These are phyloP conservation scores for Monochamus alternatus DNA, from an alignment of 2,888 invertebrate species.

Conservation along the genomic window DNA sequence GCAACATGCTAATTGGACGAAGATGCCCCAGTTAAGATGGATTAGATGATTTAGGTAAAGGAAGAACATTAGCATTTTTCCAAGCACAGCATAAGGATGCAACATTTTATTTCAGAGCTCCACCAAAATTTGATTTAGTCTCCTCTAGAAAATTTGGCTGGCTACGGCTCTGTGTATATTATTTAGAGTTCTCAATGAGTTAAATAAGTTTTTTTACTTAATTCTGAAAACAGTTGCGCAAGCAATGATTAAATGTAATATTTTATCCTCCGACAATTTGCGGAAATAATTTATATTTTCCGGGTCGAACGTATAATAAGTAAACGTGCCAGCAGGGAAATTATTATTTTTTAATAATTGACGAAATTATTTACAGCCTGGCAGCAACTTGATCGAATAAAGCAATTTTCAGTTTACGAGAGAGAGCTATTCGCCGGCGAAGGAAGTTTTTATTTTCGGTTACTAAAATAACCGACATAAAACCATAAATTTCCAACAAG, in stretches of 20 bases:
- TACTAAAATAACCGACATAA: conserved; percentile 42
- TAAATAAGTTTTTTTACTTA: no score
- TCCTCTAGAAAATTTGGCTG: no score
- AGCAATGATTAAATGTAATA: background rate
- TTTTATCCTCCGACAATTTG: background rate
- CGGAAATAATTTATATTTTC: background rate
- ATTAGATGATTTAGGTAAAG: no score
- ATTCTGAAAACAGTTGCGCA: background rate
- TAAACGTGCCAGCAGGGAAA: background rate
- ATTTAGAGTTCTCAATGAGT: no score
- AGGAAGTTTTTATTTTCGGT: conserved; percentile 30
- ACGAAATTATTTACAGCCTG: conserved; percentile 20
- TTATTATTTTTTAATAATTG: conserved; percentile 11
- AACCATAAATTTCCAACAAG: conserved; percentile 53
- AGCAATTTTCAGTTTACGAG: conserved; percentile 43
- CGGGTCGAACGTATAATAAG: background rate
- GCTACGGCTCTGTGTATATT: no score
- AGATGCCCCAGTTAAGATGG: no score
- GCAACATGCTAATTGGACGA: no score
- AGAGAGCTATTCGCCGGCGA: conserved; percentile 20
- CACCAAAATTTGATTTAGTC: no score
- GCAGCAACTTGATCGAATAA: conserved; percentile 43
- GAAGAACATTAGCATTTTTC: no score
- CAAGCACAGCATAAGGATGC: no score
- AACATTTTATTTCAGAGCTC: no score